Evolutionary conservation across 2,113 vertebrate genomes (phyloP), one percentile per base, ranked within the genome.

Genomic region (Oncorhynchus masou): DNA sequence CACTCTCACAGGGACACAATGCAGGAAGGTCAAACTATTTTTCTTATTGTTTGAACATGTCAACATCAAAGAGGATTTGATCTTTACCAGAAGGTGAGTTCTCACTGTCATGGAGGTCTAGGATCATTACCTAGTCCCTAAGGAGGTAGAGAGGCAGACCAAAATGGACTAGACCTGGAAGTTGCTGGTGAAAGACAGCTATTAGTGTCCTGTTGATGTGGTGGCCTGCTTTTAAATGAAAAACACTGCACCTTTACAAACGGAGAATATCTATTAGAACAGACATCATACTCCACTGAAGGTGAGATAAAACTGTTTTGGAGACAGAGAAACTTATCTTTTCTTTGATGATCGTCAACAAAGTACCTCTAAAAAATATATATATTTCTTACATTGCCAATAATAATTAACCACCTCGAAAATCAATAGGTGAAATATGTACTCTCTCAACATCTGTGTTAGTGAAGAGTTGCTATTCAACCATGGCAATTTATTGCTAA

Each of bases 21-120:
- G 3, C 25, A 67, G 13, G 31, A 68, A 81, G 88, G 88, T 90
- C 86, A 90, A 90, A 66, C 66, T 80, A 70, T 77, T 85, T 86
- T 89, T 88, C 64, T 88, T 69, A 83, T 81, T 86, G 76, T 90
- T 88, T 82, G 79, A 79, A 90, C 87, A 89, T 86, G 84, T 89
- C 85, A 85, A 76, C 83, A 78, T 89, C 74, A 84, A 85, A 84
- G 76, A 84, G 72, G 77, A 27, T 79, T 49, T 77, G 71, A 78
- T 85, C 80, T 78, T 82, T 74, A 68, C 5, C 66, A 19, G 27
- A 31, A 13, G 66, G 66, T 68, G 66, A 7, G 12, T 62, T 13
- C n/a, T 11, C 6, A 22, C 59, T 7, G 59, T 22, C 59, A 4
- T 54, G 51, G 16, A 0, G 2, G n/a, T 22, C n/a, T 57, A 22